A percentile compares a stretch with the other conserved stretches of the same genome.
Evolutionary conservation across 2,888 invertebrate species (phyloP).

Genomic region (Drosophila peninsularis): DNA sequence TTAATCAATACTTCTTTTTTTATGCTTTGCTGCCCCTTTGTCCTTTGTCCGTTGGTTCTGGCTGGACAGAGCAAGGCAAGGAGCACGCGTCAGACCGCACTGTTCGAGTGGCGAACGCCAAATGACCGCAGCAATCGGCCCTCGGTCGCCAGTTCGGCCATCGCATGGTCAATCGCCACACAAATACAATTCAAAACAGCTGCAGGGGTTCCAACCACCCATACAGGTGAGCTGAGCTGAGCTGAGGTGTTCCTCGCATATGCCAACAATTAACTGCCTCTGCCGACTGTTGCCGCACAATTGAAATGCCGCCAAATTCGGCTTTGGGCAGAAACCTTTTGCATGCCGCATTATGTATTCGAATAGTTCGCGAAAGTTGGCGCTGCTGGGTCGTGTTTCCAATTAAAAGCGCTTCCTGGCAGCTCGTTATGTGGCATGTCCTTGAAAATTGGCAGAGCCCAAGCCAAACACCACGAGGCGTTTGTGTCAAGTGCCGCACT

Average conservation of each 20-base stretch:
- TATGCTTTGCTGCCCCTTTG: conserved; percentile 32
- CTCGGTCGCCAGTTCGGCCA: conserved; percentile 51
- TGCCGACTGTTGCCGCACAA: conserved; percentile 49
- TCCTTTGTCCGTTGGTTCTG: conserved; percentile 29
- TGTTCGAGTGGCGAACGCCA: conserved; percentile 77
- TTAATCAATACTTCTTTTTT: conserved; percentile 71
- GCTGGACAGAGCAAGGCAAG: conserved; percentile 41
- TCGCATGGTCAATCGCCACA: conserved; percentile 41
- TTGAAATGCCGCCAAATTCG: conserved; percentile 55
- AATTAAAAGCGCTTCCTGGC: conserved; percentile 65
- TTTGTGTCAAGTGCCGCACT: conserved; percentile 52
- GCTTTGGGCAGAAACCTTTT: conserved; percentile 39
- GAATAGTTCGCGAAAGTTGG: conserved; percentile 29
- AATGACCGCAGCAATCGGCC: conserved; percentile 78
- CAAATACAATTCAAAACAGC: conserved; percentile 25
- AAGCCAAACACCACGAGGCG: conserved; percentile 1
- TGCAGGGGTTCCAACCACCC: conserved; percentile 14
- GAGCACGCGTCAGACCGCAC: conserved; percentile 67
- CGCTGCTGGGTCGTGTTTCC: conserved; percentile 39
- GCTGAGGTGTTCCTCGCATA: conserved; percentile 2
- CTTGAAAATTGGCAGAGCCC: conserved; percentile 46
- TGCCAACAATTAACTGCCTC: conserved; percentile 41
- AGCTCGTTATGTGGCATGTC: conserved; percentile 23
- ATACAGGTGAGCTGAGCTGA: neutral
- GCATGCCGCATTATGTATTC: conserved; percentile 56